A percentile compares a stretch with the other conserved stretches of the same genome.
Evolutionary conservation across 2,888 invertebrate genomes (phyloP).

Genomic region (Caenorhabditis zanzibari): DNA sequence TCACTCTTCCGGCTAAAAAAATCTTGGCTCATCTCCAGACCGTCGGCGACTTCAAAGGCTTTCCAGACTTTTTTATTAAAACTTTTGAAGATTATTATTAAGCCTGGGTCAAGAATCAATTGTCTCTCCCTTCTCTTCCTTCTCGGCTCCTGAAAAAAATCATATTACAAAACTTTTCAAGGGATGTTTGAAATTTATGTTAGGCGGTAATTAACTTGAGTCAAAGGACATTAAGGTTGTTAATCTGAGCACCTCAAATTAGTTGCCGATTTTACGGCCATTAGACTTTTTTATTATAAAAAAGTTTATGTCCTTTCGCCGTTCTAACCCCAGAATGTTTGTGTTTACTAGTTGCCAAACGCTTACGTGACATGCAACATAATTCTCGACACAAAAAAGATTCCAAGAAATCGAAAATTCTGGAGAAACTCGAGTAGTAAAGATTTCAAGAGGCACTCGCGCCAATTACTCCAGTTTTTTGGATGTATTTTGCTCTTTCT

Average conservation of each 20-base stretch:
- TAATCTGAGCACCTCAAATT: too few species aligned
- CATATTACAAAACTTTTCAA: too few species aligned
- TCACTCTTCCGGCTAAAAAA: neutral
- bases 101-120: too few species aligned
- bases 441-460: constrained; percentile 41
- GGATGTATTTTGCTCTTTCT: constrained; percentile 8
- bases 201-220: neutral
- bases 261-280: neutral
- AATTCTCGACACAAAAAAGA: constrained; percentile 24
- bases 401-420: constrained; percentile 17
- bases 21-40: neutral
- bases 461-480: constrained; percentile 20
- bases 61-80: neutral
- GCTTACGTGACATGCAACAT: constrained; percentile 27
- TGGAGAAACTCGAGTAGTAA: constrained; percentile 45
- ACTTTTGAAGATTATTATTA: neutral
- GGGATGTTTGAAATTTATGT: neutral
- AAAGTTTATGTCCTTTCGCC: constrained; percentile 5
- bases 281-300: constrained; percentile 10
- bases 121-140: too few species aligned
- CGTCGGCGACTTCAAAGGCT: neutral
- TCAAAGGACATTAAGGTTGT: too few species aligned
- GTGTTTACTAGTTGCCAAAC: constrained; percentile 20
- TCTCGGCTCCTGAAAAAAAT: too few species aligned
- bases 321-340: constrained; percentile 4